phyloP scores from a whole-genome alignment of 2,888 invertebrate species.

The Protophormia terraenovae region DNA sequence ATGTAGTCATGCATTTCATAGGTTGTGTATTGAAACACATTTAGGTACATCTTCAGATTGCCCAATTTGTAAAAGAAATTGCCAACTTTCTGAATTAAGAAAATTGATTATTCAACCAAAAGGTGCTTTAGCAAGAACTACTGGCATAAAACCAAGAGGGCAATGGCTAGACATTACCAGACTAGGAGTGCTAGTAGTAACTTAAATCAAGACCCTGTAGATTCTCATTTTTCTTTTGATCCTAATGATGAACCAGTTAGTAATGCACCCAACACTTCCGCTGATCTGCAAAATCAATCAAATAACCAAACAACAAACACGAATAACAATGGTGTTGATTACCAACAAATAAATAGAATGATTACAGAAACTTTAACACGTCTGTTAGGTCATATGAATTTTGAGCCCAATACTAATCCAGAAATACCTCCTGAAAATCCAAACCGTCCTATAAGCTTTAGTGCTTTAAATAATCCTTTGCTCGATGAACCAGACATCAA shows the following conservation, averaged over 20 bases:
- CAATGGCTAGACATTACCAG: neutral
- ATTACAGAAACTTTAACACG: neutral
- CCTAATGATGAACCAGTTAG: neutral
- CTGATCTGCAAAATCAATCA: neutral
- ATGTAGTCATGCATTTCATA: neutral
- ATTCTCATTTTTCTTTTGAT: neutral
- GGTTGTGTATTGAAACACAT: neutral
- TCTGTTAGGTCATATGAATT: neutral
- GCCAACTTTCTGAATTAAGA: neutral
- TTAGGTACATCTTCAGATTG: neutral
- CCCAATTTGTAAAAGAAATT: neutral
- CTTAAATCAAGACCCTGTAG: neutral
- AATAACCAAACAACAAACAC: neutral
- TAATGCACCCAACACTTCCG: neutral
- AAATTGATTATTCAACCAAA: neutral
- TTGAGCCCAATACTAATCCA: neutral
- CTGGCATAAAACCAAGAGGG: neutral
- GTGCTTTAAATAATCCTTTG: neutral
- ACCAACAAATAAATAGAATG: neutral
- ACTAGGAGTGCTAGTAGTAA: neutral
- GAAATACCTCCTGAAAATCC: neutral
- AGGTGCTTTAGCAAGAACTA: neutral
- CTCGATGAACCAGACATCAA: neutral
- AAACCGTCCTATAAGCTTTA: neutral
- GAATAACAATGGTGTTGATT: neutral